These are phyloP conservation scores for Thunnus albacares DNA, from an alignment of 2,797 vertebrate genomes.

Conservation along the genomic window DNA sequence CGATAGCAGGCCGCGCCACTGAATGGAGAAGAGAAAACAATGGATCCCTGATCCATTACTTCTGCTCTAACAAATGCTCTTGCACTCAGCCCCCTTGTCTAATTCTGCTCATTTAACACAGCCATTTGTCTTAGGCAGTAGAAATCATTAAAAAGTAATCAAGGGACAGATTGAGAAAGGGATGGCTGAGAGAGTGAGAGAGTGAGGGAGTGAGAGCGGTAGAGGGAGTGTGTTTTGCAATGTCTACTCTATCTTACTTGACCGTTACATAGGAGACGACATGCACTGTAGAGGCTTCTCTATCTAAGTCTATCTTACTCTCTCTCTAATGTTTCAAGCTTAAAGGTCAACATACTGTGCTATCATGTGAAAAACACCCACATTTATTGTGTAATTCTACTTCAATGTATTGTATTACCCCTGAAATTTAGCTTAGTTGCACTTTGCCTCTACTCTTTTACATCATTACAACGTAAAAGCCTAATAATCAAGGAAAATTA, in stretches of 20 bases:
- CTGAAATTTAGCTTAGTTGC: slow-evolving; percentile 52
- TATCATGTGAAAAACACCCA: slow-evolving; percentile 36
- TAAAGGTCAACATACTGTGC: slow-evolving; percentile 60
- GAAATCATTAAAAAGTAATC: slow-evolving; percentile 92
- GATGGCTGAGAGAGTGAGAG: slow-evolving; percentile 56
- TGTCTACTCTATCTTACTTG: slow-evolving; percentile 74
- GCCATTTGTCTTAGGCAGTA: slow-evolving; percentile 87
- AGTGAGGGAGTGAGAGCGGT: slow-evolving; percentile 47
- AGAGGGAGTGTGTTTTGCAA: slow-evolving; percentile 55
- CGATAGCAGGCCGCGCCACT: slow-evolving; percentile 57
- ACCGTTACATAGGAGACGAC: slow-evolving; percentile 69
- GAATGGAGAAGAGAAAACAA: slow-evolving; percentile 81
- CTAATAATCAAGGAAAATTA: slow-evolving; percentile 58
- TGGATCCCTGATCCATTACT: slow-evolving; percentile 83
- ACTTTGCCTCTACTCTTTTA: slow-evolving; percentile 53
- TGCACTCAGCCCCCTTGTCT: slow-evolving; percentile 82
- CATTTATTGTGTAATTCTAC: slow-evolving; percentile 38
- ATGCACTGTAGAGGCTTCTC: slow-evolving; percentile 39
- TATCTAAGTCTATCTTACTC: slow-evolving; percentile 41
- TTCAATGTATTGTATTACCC: slow-evolving; percentile 37
- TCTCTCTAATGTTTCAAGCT: slow-evolving; percentile 53
- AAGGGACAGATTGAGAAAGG: slow-evolving; percentile 83
- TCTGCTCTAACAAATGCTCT: slow-evolving; percentile 84
- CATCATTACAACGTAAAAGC: slow-evolving; percentile 60
- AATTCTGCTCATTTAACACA: slow-evolving; percentile 88